A percentile compares a stretch with the other conserved stretches of the same genome.
phyloP scores from a whole-genome alignment of 2,888 invertebrate genomes.

The Drosophila mimica region DNA sequence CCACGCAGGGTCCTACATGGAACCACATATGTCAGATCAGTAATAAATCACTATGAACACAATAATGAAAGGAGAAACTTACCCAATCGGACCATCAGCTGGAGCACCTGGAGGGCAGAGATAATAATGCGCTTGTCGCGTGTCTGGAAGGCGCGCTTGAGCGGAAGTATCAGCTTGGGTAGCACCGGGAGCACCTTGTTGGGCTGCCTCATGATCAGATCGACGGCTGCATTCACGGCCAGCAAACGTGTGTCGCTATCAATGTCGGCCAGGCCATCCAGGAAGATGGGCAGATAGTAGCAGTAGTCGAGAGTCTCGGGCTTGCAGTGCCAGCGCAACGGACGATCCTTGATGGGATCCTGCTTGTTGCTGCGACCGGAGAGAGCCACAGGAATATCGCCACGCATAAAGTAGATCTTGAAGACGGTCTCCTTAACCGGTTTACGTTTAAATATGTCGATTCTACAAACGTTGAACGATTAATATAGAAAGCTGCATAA shows the following conservation, averaged over 20 bases:
- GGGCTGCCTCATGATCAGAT: conserved; percentile 88
- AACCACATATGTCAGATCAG: no score
- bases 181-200: conserved; percentile 90
- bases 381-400: conserved; percentile 83
- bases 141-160: conserved; percentile 95
- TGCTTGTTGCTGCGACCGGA: conserved; percentile 71
- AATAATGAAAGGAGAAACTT: conserved; percentile 71
- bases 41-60: fast-evolving
- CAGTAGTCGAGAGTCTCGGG: conserved; percentile 91
- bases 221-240: conserved; percentile 93
- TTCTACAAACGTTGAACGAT: conserved; percentile 55
- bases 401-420: conserved; percentile 82
- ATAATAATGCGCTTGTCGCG: conserved; percentile 92
- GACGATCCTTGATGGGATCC: conserved; percentile 78
- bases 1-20: conserved; percentile 86
- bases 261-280: conserved; percentile 94
- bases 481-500: neutral
- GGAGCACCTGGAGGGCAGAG: conserved; percentile 92
- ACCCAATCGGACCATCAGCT: conserved; percentile 93
- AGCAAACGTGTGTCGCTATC: conserved; percentile 93
- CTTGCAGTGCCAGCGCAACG: conserved; percentile 81
- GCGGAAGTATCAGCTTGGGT: conserved; percentile 95
- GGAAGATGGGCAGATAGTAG: conserved; percentile 97
- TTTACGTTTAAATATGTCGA: conserved; percentile 75
- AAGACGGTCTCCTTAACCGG: conserved; percentile 82